These are phyloP conservation scores for Varanus salvator DNA, from an alignment of 2,113 vertebrate genomes.

Conservation along the genomic window DNA sequence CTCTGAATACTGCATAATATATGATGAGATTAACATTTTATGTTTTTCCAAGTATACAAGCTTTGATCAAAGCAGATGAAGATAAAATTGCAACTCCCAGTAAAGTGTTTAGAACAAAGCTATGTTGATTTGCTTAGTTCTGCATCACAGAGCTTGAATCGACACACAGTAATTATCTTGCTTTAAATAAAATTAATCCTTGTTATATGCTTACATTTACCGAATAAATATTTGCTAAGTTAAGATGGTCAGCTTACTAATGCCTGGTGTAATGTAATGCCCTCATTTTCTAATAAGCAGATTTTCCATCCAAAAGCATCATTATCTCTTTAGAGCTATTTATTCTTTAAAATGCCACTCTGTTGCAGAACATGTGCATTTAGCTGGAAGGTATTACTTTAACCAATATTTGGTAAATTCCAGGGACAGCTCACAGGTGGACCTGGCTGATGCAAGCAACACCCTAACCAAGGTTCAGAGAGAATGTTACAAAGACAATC, in stretches of 20 bases:
- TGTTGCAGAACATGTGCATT: neutral
- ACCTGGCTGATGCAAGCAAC: neutral
- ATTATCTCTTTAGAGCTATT: neutral
- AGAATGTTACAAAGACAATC: too few species aligned
- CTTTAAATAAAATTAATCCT: conserved; percentile 29
- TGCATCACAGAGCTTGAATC: conserved; percentile 14
- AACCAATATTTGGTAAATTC: neutral
- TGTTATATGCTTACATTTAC: conserved; percentile 3
- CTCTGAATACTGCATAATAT: conserved; percentile 14
- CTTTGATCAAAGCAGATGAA: conserved; percentile 47
- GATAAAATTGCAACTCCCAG: neutral
- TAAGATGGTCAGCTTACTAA: conserved; percentile 24
- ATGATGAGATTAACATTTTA: conserved; percentile 11
- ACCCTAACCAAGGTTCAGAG: neutral
- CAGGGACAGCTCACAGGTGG: neutral
- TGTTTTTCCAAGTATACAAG: conserved; percentile 19
- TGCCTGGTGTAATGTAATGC: neutral
- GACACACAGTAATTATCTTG: conserved; percentile 9
- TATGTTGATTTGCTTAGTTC: neutral
- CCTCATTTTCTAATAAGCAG: neutral
- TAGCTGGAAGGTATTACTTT: neutral
- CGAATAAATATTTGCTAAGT: conserved; percentile 29
- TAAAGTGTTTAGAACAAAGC: neutral
- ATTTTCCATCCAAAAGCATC: neutral
- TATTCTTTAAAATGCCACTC: neutral